Base-by-base conservation (phyloP, 2,888 invertebrate genomes). In the Lutraria lutraria region DNA sequence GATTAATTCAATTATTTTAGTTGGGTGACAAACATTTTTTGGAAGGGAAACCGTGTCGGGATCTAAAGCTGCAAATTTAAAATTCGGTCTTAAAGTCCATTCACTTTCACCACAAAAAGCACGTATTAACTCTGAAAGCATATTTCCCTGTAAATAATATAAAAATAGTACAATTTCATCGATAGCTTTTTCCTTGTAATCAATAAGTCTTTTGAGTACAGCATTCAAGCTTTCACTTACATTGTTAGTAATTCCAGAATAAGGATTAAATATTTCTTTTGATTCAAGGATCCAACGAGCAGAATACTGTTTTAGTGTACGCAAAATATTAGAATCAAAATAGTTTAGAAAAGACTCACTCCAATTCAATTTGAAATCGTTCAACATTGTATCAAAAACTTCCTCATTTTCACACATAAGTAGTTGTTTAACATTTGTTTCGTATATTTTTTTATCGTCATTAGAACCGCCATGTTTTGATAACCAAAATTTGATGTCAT, bases 201-300 rank as follows among this genome's bases (percentile, higher is more conserved):
- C 89, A 19, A 89, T 72, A 0, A 91, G 63, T 80, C 91, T 25
- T 86, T 91, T 89, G 2, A 91, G 21, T 80, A 83, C 88, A n/a
- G n/a, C n/a, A n/a, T n/a, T n/a, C n/a, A n/a, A n/a, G n/a, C n/a
- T n/a, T n/a, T n/a, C n/a, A n/a, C 76, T 60, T 2, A 56, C 88
- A 88, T 91, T 91, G 34, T 91, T 91, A 72, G 91, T 91, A 19
- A 89, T 87, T 34, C 89, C 89, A 0, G 90, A 90, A 72, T 89
- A 90, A 3, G 81, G 85, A 34, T 82, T 72, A 72, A 81, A 88
- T 0, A 88, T 25, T 15, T 34, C 81, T 21, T 29, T 79, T 63
- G 76, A 21, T 60, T 88, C 88, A 29, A 90, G 53, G 4, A 88
- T 80, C 88, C 85, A 90, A 10, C 80, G 60, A 13, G n/a, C 90